Evolutionary conservation across 2,888 invertebrate genomes (phyloP), one percentile per base, ranked within the genome.

Genomic region (Asteroscopus sphinx): DNA sequence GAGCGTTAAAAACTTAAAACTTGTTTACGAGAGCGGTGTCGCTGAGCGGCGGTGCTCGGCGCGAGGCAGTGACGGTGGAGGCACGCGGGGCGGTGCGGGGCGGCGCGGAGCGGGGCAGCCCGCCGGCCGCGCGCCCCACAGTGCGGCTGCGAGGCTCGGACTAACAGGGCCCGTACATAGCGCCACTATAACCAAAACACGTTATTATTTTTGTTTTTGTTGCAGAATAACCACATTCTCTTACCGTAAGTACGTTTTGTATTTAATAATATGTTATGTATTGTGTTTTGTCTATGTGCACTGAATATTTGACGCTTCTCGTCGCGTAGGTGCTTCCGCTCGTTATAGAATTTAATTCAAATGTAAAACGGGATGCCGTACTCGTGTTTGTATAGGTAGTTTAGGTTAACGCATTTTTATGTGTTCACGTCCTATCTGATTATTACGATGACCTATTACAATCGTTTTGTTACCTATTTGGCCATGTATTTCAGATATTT

Each of bases 71-170:
- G 32, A 40, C 30, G 42, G 16, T 12, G 9, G 45, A 35, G 30
- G 40, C 37, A 46, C n/a, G 44, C 32, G 26, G 49, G 32, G 40
- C n/a, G 11, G 7, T 6, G 28, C 33, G 36, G 21, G 6, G 33
- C 15, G 9, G 40, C 5, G 12, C 12, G 35, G 26, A 4, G 40
- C 45, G 41, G 37, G 12, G 42, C 28, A 13, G 48, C 15, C 16
- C 30, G 33, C 49, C 15, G 21, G 33, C 15, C 39, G 12, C 54
- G 16, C 45, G 30, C 46, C 28, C 47, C 9, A 30, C 60, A 72
- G 68, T 75, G 55, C 72, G 51, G 48, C 45, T 49, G 48, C 65
- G 59, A 65, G 68, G 44, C 51, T 64, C 64, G 49, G 25, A 16
- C 63, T 47, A 64, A 53, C 17, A 54, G 41, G 72, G 52, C 45